Evolutionary conservation across 2,797 vertebrate species (phyloP), one percentile per base, ranked within the genome.

Genomic region (Fistularia tabacaria): DNA sequence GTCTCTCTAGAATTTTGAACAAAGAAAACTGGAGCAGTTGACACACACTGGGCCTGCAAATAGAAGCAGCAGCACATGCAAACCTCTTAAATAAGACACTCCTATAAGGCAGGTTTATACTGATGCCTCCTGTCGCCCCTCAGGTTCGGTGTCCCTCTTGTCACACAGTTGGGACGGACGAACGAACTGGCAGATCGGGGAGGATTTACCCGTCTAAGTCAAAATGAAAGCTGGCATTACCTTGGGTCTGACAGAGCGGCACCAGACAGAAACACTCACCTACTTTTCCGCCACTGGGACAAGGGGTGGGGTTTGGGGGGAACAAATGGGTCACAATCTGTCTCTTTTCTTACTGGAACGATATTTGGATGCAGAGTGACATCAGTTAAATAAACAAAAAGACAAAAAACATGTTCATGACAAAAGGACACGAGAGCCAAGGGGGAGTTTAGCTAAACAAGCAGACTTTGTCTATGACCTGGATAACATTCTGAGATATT

Each of bases 211-310:
- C 47, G n/a, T 42, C 52, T 40, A 71, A 51, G 41, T 65, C 70
- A 73, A 64, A 84, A 73, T 60, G 77, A 71, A 68, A 14, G 59
- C 54, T 54, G 71, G 63, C 69, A 69, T 81, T 80, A 80, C 64
- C 65, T 74, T 64, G 51, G 57, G 58, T 56, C 46, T 64, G 67
- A 74, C 43, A 41, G 57, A 37, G 36, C 57, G 38, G 47, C 11
- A 57, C 38, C 66, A 85, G 76, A 85, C 69, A 46, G 75, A 86
- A 62, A 38, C 46, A 15, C 47, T 84, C 71, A 81, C 75, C 77
- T 88, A 84, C 77, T 84, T 85, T 79, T 12, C 62, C 57, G 6
- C 57, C 43, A 56, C 47, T 49, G 58, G 65, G 49, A 64, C 40
- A 0, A 25, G 15, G 50, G 15, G 46, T 7, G 44, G n/a, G 10